A percentile compares a stretch with the other conserved stretches of the same genome.
Evolutionary conservation across 2,888 invertebrate genomes (phyloP).

Genomic region (Luperina testacea): DNA sequence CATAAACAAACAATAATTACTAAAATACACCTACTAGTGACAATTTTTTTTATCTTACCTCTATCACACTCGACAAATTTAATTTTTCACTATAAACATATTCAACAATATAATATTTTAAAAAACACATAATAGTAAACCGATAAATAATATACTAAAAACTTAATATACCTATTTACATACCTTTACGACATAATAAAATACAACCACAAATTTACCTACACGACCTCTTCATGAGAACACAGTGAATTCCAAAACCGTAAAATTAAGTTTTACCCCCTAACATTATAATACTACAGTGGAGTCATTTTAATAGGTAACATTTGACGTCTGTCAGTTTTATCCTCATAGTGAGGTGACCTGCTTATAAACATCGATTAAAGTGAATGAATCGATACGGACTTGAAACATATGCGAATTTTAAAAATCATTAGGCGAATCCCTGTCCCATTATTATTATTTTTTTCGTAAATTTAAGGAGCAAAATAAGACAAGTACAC

Average conservation of each 20-base stretch:
- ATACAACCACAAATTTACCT: neutral
- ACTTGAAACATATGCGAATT: too few relatives aligned
- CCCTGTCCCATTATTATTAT: too few relatives aligned
- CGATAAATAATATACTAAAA: neutral
- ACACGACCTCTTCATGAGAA: neutral
- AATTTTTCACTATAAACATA: neutral
- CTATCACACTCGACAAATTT: rapidly evolving
- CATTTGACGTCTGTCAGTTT: too few relatives aligned
- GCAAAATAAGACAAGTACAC: too few relatives aligned
- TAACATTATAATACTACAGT: too few relatives aligned
- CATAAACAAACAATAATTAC: neutral
- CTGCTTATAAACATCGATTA: too few relatives aligned
- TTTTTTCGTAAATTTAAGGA: too few relatives aligned
- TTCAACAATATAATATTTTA: neutral
- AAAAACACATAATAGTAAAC: neutral
- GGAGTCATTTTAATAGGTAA: too few relatives aligned
- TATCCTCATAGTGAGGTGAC: too few relatives aligned
- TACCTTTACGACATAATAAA: neutral
- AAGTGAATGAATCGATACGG: too few relatives aligned
- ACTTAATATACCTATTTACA: neutral
- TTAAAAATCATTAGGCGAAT: too few relatives aligned
- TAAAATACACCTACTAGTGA: neutral
- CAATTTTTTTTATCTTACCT: neutral
- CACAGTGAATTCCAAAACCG: neutral
- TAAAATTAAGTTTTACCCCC: neutral